A percentile compares a stretch with the other conserved stretches of the same genome.
Conservation (phyloP, 2,888 invertebrate species). For the Hybos culiciformis region DNA sequence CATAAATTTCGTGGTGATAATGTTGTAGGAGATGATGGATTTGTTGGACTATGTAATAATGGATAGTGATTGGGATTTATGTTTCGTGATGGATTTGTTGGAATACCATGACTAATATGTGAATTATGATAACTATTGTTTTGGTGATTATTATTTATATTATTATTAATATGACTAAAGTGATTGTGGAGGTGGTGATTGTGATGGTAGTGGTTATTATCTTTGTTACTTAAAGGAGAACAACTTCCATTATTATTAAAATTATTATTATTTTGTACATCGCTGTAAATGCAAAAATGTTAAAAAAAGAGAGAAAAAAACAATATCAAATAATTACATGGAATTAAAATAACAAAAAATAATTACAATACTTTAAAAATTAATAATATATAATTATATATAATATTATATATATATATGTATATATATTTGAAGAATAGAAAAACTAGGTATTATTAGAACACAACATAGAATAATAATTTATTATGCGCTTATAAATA, state of each 20-base stretch:
- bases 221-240: slow-evolving; percentile 14
- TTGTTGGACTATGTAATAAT: slow-evolving; percentile 2
- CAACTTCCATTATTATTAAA: slow-evolving; percentile 33
- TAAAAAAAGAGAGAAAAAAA: slow-evolving; percentile 11
- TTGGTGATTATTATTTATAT: background rate
- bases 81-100: background rate
- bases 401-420: too few species aligned
- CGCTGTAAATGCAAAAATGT: slow-evolving; percentile 23
- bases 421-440: too few species aligned
- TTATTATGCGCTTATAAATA: too few species aligned
- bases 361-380: too few species aligned
- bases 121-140: background rate
- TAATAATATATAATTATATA: too few species aligned
- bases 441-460: too few species aligned
- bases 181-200: slow-evolving; percentile 5
- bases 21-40: slow-evolving; percentile 3
- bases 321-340: slow-evolving; percentile 3
- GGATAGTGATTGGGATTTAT: background rate
- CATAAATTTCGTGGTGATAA: background rate
- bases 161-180: slow-evolving; percentile 4
- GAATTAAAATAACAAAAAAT: too few species aligned
- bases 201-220: slow-evolving; percentile 4
- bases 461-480: too few species aligned
- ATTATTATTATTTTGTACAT: slow-evolving; percentile 35
- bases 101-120: background rate